Evolutionary conservation across 37 sponge, comb jelly and placozoan genomes (phyloP).

Genomic region (Chondrilla cf. caribensis): DNA sequence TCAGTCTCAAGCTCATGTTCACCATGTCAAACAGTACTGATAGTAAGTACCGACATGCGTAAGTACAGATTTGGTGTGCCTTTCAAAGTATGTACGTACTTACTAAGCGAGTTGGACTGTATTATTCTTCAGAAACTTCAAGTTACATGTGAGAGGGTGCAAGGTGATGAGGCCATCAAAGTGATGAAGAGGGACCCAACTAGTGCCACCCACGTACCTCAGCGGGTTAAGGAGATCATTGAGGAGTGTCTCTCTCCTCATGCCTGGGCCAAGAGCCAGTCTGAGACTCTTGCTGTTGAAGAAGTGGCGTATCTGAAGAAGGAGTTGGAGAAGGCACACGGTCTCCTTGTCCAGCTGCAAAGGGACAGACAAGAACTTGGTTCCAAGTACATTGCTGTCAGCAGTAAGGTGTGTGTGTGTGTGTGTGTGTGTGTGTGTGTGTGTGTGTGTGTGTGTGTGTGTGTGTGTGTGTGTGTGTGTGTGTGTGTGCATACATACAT

Average conservation of each 20-base stretch:
- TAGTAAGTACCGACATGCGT: no score
- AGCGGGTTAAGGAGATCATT: slow-evolving; percentile 57
- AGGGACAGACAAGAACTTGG: slow-evolving; percentile 40
- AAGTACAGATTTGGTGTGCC: no score
- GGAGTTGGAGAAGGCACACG: slow-evolving; percentile 46
- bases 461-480: slow-evolving; percentile 19
- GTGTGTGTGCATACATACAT: slow-evolving; percentile 8
- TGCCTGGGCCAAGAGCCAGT: background rate
- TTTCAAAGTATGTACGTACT: no score
- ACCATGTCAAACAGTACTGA: no score
- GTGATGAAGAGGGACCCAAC: slow-evolving; percentile 40
- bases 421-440: slow-evolving; percentile 27
- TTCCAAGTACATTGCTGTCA: slow-evolving; percentile 54
- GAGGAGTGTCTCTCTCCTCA: slow-evolving; percentile 44
- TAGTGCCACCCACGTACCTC: slow-evolving; percentile 43
- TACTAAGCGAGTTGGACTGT: no score
- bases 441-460: slow-evolving; percentile 28
- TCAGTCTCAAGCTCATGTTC: no score
- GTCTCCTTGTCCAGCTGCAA: slow-evolving; percentile 27
- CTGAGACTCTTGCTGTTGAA: background rate
- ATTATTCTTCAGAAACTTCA: slow-evolving; percentile 45
- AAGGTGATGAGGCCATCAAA: slow-evolving; percentile 36
- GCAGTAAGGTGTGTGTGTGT: slow-evolving; percentile 30
- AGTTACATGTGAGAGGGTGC: slow-evolving; percentile 42
- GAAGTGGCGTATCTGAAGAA: slow-evolving; percentile 41